Base-by-base conservation (phyloP, 2,888 invertebrate genomes). In the Lepidochrysops patricia region DNA sequence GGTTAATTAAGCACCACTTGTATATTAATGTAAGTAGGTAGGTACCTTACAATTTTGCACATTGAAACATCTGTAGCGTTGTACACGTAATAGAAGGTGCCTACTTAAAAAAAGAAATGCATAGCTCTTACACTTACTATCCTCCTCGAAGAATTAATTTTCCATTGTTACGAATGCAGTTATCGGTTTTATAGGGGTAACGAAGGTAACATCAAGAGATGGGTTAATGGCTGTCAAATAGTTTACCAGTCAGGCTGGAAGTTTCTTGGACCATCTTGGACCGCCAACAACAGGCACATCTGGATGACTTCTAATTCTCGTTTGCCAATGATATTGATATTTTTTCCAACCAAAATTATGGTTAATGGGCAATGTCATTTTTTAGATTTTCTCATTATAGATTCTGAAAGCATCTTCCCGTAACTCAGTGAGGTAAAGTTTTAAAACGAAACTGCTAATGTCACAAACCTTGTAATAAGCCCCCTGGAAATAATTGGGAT, bases 281-380 rank as follows among this genome's bases (percentile, higher is more conserved):
- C 12, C 6, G 50, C 58, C 58, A 58, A 52, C 52, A 58, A 23
- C 58, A 58, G 52, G 9, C 35, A 13, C 58, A 52, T 58, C 58
- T 50, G 58, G 59, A 52, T 25, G n/a, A 12, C 34, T 43, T 43
- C 19, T 2, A n/a, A 34, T 34, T 34, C 34, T 25, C 34, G 37
- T 23, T 48, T 29, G 57, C 29, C 43, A 35, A 35, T 13, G 13
- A 35, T 4, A 35, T 13, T 35, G 9, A 23, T 7, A 23, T 23
- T 43, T n/a, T 19, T 3, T 15, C 7, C 43, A n/a, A n/a, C n/a
- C n/a, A n/a, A n/a, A n/a, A n/a, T n/a, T n/a, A n/a, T n/a, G n/a
- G n/a, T n/a, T n/a, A n/a, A n/a, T n/a, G n/a, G n/a, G n/a, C n/a
- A n/a, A n/a, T n/a, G n/a, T n/a, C n/a, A n/a, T n/a, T n/a, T n/a